Base-by-base conservation (phyloP, 2,113 vertebrate species). In the Sinocyclocheilus rhinocerous region DNA sequence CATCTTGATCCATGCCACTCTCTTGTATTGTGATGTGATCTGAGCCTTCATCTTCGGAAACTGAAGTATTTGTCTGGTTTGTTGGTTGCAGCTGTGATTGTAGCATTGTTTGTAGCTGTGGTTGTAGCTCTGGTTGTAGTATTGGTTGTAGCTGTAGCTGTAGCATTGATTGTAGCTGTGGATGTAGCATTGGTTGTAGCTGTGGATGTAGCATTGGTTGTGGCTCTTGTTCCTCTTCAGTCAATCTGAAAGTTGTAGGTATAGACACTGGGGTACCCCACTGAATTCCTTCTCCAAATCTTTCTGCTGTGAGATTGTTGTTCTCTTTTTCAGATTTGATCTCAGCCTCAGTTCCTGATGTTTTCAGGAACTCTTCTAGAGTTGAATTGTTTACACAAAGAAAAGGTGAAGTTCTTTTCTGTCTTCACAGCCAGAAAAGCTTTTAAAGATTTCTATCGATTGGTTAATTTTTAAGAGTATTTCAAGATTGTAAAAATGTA, bases 311-410 rank as follows among this genome's bases (percentile, higher is more conserved):
- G 26, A 52, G 42, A 29, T 70, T 70, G 65, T 72, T 72, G 29
- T 73, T 75, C 50, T 84, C 89, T 70, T 89, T 91, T 91, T 86
- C 86, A 87, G 20, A 42, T 73, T 7, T 73, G 20, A 73, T 59
- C 50, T 84, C 86, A 85, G 52, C 91, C 81, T 93, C 92, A 91
- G 90, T 39, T 84, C 50, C 89, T 87, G 91, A 91, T 84, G 90
- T 90, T 88, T 90, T 84, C 90, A 92, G 86, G 87, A 93, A 88
- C 91, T 93, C 88, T 91, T 93, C 94, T 95, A 94, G 91, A 93
- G 91, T 93, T 93, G 93, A 94, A 92, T 90, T 92, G 90, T 93
- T 93, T 93, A 94, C 92, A 95, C 92, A 95, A 88, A 95, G 92
- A 95, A 92, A 95, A 93, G 92, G 93, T 95, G 95, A 92, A 94